A percentile compares a stretch with the other conserved stretches of the same genome.
phyloP scores from a whole-genome alignment of 2,113 vertebrate genomes.

The Anser brachyrhynchus region DNA sequence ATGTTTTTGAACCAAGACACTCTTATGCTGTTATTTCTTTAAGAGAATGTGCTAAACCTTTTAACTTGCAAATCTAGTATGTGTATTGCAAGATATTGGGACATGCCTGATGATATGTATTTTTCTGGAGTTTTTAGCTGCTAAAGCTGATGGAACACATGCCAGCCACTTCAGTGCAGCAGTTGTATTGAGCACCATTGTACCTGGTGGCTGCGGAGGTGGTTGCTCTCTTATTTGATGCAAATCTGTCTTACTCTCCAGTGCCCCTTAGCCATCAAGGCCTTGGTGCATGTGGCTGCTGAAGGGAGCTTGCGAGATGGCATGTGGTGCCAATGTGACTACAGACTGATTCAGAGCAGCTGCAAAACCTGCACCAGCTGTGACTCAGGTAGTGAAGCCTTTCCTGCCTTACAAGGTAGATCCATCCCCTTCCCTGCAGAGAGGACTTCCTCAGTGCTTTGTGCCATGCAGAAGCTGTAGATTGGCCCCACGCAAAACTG shows the following conservation, averaged over 20 bases:
- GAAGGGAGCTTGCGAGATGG: neutral
- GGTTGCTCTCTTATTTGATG: neutral
- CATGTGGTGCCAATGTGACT: neutral
- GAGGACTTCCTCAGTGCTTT: neutral
- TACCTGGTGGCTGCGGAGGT: neutral
- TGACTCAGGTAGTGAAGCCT: neutral
- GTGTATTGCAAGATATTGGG: neutral
- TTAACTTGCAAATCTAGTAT: neutral
- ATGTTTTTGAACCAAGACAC: neutral
- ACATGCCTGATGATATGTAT: neutral
- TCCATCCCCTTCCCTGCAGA: neutral
- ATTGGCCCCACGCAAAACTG: neutral
- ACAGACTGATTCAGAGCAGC: neutral
- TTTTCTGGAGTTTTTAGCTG: neutral
- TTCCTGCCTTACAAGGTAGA: neutral
- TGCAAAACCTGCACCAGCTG: neutral
- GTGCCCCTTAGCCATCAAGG: fast-evolving
- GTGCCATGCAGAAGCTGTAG: neutral
- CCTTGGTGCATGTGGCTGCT: neutral
- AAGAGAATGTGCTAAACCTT: neutral
- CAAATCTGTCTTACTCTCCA: neutral
- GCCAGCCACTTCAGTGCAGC: neutral
- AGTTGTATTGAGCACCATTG: neutral
- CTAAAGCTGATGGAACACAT: neutral
- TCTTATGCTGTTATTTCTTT: neutral